Conservation (phyloP, 2,113 vertebrate genomes). For the Vidua chalybeata region DNA sequence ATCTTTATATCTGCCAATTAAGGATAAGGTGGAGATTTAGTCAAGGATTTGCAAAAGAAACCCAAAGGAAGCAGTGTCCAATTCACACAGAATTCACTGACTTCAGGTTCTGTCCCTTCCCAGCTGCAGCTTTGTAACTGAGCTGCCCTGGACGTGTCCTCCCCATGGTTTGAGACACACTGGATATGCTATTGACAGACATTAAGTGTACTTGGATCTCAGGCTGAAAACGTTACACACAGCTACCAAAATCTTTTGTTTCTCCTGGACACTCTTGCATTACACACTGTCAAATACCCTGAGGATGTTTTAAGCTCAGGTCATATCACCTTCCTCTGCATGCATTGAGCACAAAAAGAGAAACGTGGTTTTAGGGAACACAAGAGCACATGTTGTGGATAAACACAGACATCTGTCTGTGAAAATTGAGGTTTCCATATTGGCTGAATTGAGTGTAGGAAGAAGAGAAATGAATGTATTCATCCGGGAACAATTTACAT, state of each 20-base stretch:
- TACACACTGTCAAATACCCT: background rate
- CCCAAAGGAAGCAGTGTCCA: background rate
- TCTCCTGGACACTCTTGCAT: background rate
- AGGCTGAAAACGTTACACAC: background rate
- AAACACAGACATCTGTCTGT: background rate
- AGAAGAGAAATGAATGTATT: background rate
- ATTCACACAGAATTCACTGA: background rate
- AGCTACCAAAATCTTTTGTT: background rate
- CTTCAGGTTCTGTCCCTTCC: background rate
- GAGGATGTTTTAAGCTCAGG: background rate
- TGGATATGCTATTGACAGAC: background rate
- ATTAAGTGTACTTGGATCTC: background rate
- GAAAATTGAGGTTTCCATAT: background rate
- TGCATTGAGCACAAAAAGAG: background rate
- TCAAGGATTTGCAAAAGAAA: background rate
- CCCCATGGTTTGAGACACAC: background rate
- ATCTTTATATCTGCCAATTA: background rate
- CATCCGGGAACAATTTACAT: rapidly evolving
- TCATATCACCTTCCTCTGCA: background rate
- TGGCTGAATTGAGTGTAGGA: background rate
- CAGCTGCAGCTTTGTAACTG: background rate
- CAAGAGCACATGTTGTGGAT: background rate
- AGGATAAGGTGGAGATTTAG: background rate
- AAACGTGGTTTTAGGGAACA: background rate
- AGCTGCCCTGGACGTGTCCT: background rate